Base-by-base conservation (phyloP, 1,140 invertebrate species). In the Popillia japonica region DNA sequence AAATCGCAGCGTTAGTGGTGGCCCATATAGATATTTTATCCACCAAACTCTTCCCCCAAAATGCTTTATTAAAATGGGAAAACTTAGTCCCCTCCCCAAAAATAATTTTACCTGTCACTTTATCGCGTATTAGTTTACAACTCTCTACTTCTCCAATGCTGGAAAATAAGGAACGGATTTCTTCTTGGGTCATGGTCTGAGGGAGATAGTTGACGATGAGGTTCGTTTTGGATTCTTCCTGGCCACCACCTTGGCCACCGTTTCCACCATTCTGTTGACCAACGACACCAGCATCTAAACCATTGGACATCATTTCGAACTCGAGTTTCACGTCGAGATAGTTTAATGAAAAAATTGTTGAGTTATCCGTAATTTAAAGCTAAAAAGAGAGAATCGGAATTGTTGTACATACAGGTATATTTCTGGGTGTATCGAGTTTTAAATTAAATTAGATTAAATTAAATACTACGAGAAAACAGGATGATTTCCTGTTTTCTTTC, bases 161-260 rank as follows among this genome's bases (percentile, higher is more conserved):
- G 17, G 96, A 96, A 89, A 99, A 99, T 68, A 99, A 90, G 68
- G 96, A 97, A 78, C 97, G 91, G 79, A 99, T 99, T 87, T 99
- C 98, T 87, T 99, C 98, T 89, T 99, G 98, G 34, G 97, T 98
- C 99, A 99, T 99, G 77, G 96, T 98, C 89, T 99, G 98, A 72
- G 98, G 98, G 85, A 99, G 90, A 88, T 99, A 99, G 88, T 99
- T 99, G 82, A 99, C 98, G 87, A 99, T 99, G 80, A 99, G 92
- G 90, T 99, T 99, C 73, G 96, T 98, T 90, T 98, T 99, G 80
- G 94, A 96, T 88, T 98, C 96, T 89, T 97, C 96, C 82, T 93
- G 91, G 82, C 92, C 91, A 77, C 89, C 90, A 23, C 87, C 87
- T 84, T 93, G 90, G 86, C 93, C 90, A 82, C 93, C 90, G 87